phyloP scores from a whole-genome alignment of 2,888 invertebrate species.

The Orgyia antiqua region DNA sequence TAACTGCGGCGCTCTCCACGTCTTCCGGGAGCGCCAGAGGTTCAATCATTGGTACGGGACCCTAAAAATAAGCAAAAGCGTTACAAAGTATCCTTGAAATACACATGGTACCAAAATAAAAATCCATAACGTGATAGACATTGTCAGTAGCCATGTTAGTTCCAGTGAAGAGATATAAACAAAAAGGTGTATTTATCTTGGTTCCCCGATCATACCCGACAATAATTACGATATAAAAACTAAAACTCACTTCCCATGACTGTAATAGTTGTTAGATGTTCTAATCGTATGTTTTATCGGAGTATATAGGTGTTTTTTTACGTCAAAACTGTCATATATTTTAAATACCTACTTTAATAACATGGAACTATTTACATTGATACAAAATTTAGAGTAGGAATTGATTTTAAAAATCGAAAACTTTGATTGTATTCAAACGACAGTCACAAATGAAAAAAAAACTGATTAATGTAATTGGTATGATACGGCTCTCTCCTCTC shows the following conservation, averaged over 20 bases:
- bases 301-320: slow-evolving; percentile 7
- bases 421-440: no score
- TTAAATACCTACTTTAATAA: no score
- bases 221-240: slow-evolving; percentile 55
- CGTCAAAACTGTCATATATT: slow-evolving; percentile 3
- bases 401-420: no score
- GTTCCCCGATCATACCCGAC: slow-evolving; percentile 48
- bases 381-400: no score
- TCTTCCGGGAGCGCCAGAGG: no score
- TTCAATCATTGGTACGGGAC: no score
- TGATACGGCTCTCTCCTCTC: no score
- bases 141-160: slow-evolving; percentile 29
- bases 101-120: slow-evolving; percentile 12
- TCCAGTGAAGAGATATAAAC: slow-evolving; percentile 55
- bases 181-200: slow-evolving; percentile 49
- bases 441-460: no score
- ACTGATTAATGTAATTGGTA: no score
- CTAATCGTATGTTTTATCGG: slow-evolving; percentile 19
- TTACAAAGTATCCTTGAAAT: slow-evolving; percentile 9
- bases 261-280: slow-evolving; percentile 40
- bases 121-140: slow-evolving; percentile 17
- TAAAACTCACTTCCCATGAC: slow-evolving; percentile 70
- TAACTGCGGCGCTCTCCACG: no score
- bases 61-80: no score
- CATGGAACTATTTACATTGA: no score